Evolutionary conservation across 2,113 vertebrate species (phyloP).

Genomic region (Microcebus ravelobensis): DNA sequence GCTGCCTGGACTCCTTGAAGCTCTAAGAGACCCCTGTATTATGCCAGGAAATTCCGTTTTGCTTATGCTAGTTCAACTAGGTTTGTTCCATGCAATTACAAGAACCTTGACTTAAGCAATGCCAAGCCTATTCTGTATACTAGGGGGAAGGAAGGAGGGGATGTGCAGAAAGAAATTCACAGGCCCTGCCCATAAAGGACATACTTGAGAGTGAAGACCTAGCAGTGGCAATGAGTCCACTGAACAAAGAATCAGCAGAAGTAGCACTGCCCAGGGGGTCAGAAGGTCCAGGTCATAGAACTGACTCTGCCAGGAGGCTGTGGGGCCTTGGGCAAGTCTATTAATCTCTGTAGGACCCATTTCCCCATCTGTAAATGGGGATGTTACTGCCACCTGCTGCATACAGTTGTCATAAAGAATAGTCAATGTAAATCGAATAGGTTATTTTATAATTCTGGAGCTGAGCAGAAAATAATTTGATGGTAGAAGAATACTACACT

Average conservation of each 20-base stretch:
- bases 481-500: background rate
- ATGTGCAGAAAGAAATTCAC: background rate
- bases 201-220: background rate
- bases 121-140: background rate
- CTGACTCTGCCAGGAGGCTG: background rate
- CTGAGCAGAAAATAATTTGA: slow-evolving; percentile 1
- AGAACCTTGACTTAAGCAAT: background rate
- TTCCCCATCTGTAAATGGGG: background rate
- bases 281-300: background rate
- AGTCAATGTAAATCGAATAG: background rate
- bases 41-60: background rate
- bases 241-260: background rate
- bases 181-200: background rate
- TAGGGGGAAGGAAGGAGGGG: background rate
- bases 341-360: background rate
- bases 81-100: background rate
- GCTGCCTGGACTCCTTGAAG: background rate
- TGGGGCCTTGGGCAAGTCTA: background rate
- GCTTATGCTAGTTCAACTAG: background rate
- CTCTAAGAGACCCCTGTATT: background rate
- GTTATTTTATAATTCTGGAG: slow-evolving; percentile 3
- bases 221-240: background rate
- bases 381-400: background rate
- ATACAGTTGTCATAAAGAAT: background rate
- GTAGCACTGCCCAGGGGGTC: background rate